These are phyloP conservation scores for Amphilophus citrinellus DNA, from an alignment of 2,113 vertebrate species.

Conservation along the genomic window DNA sequence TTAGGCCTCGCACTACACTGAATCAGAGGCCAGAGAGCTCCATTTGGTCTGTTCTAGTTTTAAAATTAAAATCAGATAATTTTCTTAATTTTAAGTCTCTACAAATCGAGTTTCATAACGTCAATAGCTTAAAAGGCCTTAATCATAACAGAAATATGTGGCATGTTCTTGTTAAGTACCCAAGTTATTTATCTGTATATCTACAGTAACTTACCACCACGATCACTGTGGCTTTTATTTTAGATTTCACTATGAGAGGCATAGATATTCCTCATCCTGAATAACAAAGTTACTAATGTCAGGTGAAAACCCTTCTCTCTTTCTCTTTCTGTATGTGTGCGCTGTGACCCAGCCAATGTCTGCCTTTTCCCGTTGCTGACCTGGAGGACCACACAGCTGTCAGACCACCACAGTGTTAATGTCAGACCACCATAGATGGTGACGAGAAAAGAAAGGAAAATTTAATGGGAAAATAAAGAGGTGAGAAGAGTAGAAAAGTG, in stretches of 20 bases:
- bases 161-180: background rate
- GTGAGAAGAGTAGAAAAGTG: background rate
- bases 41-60: background rate
- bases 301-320: conserved; percentile 47
- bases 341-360: conserved; percentile 31
- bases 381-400: conserved; percentile 57
- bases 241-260: background rate
- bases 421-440: conserved; percentile 65
- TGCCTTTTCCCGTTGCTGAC: conserved; percentile 24
- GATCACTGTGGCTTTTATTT: background rate
- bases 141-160: background rate
- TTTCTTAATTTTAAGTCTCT: background rate
- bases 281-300: conserved; percentile 28
- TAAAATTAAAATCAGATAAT: background rate
- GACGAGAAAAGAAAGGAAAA: background rate
- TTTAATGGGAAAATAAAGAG: background rate
- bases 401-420: conserved; percentile 54
- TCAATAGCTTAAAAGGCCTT: background rate
- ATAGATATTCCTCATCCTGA: conserved; percentile 1
- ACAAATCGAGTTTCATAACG: background rate
- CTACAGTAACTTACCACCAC: background rate
- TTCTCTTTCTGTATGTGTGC: conserved; percentile 27
- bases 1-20: background rate
- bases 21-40: background rate
- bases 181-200: background rate